These are phyloP conservation scores for Aphodius sticticus DNA, from an alignment of 2,888 invertebrate genomes.

Conservation along the genomic window DNA sequence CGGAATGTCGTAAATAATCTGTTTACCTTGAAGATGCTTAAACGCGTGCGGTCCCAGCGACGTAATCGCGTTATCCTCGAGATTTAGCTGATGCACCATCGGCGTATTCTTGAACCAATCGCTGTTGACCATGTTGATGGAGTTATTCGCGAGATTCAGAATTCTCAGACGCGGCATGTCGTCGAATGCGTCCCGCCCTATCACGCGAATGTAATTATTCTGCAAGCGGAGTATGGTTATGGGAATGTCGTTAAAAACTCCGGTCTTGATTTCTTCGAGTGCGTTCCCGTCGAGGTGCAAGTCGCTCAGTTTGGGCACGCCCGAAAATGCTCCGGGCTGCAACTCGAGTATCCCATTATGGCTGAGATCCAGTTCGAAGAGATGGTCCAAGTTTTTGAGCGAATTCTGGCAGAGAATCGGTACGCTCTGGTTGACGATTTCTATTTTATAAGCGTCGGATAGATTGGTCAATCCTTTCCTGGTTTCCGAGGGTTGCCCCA, in stretches of 20 bases:
- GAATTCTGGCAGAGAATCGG: slow-evolving; percentile 26
- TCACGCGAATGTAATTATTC: slow-evolving; percentile 47
- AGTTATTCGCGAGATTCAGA: slow-evolving; percentile 48
- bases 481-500: background rate
- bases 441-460: slow-evolving; percentile 23
- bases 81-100: slow-evolving; percentile 45
- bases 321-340: slow-evolving; percentile 48
- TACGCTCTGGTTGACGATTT: slow-evolving; percentile 5
- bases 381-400: slow-evolving; percentile 15
- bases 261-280: slow-evolving; percentile 44
- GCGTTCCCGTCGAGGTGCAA: slow-evolving; percentile 47
- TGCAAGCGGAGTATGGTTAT: slow-evolving; percentile 46
- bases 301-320: slow-evolving; percentile 45
- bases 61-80: slow-evolving; percentile 48
- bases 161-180: slow-evolving; percentile 48
- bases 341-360: slow-evolving; percentile 46
- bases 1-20: slow-evolving; percentile 41
- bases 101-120: slow-evolving; percentile 50
- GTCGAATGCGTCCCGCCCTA: slow-evolving; percentile 48
- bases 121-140: slow-evolving; percentile 45
- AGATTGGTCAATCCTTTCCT: slow-evolving; percentile 15
- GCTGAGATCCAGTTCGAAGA: slow-evolving; percentile 45
- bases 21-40: slow-evolving; percentile 45
- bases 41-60: slow-evolving; percentile 45
- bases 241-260: slow-evolving; percentile 47